Evolutionary conservation across 1,140 invertebrate species (phyloP).

Genomic region (Caenorhabditis latens): DNA sequence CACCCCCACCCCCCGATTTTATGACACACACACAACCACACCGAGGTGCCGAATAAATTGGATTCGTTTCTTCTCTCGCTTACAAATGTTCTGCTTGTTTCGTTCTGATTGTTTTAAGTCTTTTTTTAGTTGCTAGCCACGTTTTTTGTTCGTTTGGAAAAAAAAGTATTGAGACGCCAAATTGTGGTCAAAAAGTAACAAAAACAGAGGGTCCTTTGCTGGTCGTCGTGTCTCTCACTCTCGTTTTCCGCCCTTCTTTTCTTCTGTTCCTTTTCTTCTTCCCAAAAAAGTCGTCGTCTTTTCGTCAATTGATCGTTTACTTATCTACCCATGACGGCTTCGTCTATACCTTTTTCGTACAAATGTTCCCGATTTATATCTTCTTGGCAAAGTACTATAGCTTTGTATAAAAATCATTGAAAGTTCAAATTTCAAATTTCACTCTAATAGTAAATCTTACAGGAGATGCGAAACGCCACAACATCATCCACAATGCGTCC

Average conservation of each 20-base stretch:
- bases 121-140: neutral
- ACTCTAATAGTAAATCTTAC: neutral
- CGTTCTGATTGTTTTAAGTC: neutral
- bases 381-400: neutral
- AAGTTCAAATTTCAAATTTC: too few relatives aligned
- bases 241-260: neutral
- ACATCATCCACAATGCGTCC: slow-evolving; percentile 2
- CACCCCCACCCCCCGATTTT: slow-evolving; percentile 51
- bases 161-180: neutral
- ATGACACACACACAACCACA: slow-evolving; percentile 47
- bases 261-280: slow-evolving; percentile 18
- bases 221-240: slow-evolving; percentile 1
- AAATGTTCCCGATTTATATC: too few relatives aligned
- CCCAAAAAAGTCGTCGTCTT: slow-evolving; percentile 17
- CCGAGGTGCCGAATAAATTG: slow-evolving; percentile 52
- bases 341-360: neutral
- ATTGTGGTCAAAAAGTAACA: slow-evolving; percentile 17
- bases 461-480: slow-evolving; percentile 43
- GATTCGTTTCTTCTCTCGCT: slow-evolving; percentile 19
- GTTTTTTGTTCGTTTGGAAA: neutral
- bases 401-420: too few relatives aligned
- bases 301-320: slow-evolving; percentile 38
- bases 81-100: slow-evolving; percentile 3
- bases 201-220: neutral
- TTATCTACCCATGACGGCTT: slow-evolving; percentile 38